phyloP scores from a whole-genome alignment of 2,113 vertebrate genomes.

The Mustela lutreola region DNA sequence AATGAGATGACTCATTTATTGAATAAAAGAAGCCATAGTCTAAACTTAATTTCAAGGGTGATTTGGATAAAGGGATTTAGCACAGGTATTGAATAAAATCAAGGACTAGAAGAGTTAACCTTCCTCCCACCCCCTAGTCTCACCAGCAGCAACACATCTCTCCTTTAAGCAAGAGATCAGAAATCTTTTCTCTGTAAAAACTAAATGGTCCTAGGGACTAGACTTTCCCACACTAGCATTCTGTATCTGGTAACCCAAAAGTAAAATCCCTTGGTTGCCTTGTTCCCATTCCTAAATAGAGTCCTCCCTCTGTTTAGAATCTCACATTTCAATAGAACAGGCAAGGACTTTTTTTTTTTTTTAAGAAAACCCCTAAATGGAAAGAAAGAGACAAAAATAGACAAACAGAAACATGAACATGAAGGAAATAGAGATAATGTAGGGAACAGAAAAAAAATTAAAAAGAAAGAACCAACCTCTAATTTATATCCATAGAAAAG shows the following conservation, averaged over 20 bases:
- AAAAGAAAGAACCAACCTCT: not conserved
- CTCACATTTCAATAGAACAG: not conserved
- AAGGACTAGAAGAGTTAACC: not conserved
- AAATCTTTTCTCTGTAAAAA: not conserved
- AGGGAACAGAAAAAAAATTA: not conserved
- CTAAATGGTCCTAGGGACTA: not conserved
- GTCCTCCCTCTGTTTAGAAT: not conserved
- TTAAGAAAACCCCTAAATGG: not conserved
- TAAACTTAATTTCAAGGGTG: conserved; percentile 1
- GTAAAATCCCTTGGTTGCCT: not conserved
- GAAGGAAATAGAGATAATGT: not conserved
- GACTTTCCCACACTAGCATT: not conserved
- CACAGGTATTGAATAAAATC: not conserved
- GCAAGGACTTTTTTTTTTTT: not conserved
- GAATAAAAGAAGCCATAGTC: not conserved
- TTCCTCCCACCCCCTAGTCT: not conserved
- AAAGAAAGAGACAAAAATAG: conserved; percentile 29
- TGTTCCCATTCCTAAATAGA: not conserved
- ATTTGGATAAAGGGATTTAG: not conserved
- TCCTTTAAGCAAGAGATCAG: not conserved
- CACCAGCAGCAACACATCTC: not conserved
- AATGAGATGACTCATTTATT: not conserved
- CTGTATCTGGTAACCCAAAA: not conserved
- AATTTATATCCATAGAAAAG: not conserved
- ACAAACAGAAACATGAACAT: not conserved